A percentile compares a stretch with the other conserved stretches of the same genome.
phyloP scores from a whole-genome alignment of 2,113 vertebrate species.

The Clupea harengus region DNA sequence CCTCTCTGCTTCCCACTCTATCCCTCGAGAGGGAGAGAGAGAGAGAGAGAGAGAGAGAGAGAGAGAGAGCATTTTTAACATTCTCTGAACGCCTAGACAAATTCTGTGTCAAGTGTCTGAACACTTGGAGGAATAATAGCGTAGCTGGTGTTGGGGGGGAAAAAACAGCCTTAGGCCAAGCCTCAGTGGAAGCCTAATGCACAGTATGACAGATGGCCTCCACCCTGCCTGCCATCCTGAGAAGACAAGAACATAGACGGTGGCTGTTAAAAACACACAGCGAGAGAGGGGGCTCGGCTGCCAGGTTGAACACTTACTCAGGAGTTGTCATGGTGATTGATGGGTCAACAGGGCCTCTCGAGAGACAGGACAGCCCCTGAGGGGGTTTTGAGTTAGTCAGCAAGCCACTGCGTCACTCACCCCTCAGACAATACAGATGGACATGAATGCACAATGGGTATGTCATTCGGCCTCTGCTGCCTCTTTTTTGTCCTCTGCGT shows the following conservation, averaged over 20 bases:
- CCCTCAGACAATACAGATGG: neutral
- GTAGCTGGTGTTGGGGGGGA: conserved; percentile 35
- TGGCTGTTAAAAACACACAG: neutral
- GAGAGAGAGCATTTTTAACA: neutral
- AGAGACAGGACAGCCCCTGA: conserved; percentile 24
- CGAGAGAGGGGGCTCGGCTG: neutral
- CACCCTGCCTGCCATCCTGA: conserved; percentile 26
- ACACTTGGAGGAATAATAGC: conserved; percentile 31
- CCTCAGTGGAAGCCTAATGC: conserved; percentile 36
- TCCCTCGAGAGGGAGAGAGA: neutral
- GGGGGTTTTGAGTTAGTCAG: conserved; percentile 37
- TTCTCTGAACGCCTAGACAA: conserved; percentile 18
- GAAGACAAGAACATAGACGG: conserved; percentile 34
- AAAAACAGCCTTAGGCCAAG: conserved; percentile 37
- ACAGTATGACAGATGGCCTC: conserved; percentile 46
- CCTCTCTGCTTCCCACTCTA: neutral
- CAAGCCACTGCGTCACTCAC: conserved; percentile 34
- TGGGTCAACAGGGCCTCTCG: conserved; percentile 30
- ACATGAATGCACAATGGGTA: conserved; percentile 6
- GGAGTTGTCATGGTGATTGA: conserved; percentile 44
- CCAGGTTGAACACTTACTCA: conserved; percentile 30
- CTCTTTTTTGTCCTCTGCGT: neutral
- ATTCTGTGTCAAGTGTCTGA: conserved; percentile 32
- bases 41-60: neutral
- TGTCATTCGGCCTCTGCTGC: neutral